phyloP scores from a whole-genome alignment of 2,888 invertebrate species.

The Lymantria monacha region DNA sequence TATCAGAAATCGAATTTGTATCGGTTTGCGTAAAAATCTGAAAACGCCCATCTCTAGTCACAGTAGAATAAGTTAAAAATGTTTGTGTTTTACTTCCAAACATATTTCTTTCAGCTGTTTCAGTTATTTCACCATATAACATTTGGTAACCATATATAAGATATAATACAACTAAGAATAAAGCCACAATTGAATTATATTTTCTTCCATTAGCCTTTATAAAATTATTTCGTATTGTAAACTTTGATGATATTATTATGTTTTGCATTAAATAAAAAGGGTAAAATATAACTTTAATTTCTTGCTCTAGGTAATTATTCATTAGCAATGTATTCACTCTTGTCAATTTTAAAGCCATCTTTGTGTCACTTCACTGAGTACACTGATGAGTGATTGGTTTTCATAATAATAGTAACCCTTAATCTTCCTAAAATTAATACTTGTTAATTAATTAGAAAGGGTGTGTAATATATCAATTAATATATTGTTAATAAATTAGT shows the following conservation, averaged over 20 bases:
- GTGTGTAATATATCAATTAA: too few species aligned
- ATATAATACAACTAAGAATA: not conserved
- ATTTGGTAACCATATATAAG: not conserved
- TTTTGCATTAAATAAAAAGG: constrained; percentile 5
- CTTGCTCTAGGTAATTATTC: constrained; percentile 1
- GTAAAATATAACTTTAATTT: constrained; percentile 2
- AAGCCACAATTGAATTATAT: not conserved
- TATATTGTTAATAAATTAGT: too few species aligned
- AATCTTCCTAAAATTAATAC: too few species aligned
- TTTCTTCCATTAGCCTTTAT: constrained; percentile 9
- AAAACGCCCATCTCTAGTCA: too few species aligned
- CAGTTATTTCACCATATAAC: not conserved
- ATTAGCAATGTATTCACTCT: not conserved
- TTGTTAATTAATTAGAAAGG: too few species aligned
- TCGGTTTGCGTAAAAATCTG: too few species aligned
- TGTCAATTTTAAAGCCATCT: not conserved
- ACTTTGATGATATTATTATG: constrained; percentile 17
- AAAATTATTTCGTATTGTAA: constrained; percentile 10
- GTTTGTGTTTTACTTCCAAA: not conserved
- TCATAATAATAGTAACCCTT: too few species aligned
- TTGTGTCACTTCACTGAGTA: not conserved
- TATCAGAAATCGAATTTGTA: too few species aligned
- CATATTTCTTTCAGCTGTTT: not conserved
- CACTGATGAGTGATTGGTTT: not conserved
- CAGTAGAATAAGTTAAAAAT: not conserved